A percentile compares a stretch with the other conserved stretches of the same genome.
phyloP scores from a whole-genome alignment of 2,113 vertebrate species.

The Bujurquina vittata region DNA sequence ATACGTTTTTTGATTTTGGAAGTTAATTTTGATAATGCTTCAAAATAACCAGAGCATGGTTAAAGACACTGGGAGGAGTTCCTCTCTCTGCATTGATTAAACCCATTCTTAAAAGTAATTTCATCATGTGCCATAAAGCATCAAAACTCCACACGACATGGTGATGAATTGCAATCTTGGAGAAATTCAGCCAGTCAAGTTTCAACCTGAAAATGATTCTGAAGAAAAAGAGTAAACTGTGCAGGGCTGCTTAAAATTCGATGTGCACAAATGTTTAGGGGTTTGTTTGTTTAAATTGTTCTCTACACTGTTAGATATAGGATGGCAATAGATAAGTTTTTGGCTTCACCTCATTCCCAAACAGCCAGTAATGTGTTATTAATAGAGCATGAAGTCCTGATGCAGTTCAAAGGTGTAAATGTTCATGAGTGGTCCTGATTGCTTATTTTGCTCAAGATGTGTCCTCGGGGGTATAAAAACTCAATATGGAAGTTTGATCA shows the following conservation, averaged over 20 bases:
- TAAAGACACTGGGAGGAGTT: not conserved
- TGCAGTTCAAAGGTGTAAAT: not conserved
- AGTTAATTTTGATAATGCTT: not conserved
- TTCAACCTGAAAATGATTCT: no score
- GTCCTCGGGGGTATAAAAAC: not conserved
- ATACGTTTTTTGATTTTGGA: no score
- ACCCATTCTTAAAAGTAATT: not conserved
- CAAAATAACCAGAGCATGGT: not conserved
- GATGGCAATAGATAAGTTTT: no score
- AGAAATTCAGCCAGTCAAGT: no score
- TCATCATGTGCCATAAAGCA: no score
- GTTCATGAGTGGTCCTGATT: not conserved
- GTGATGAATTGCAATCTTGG: no score
- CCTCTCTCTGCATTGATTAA: not conserved
- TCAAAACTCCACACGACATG: no score
- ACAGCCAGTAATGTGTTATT: not conserved
- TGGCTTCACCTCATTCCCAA: not conserved
- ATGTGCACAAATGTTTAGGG: no score
- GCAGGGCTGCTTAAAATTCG: no score
- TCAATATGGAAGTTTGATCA: not conserved
- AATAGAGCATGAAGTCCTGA: not conserved
- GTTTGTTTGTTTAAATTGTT: no score
- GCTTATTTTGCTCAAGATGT: not conserved
- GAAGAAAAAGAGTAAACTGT: no score
- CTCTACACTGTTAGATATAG: no score